These are phyloP conservation scores for Drosophila imparisetae DNA, from an alignment of 2,888 invertebrate species.

Conservation along the genomic window DNA sequence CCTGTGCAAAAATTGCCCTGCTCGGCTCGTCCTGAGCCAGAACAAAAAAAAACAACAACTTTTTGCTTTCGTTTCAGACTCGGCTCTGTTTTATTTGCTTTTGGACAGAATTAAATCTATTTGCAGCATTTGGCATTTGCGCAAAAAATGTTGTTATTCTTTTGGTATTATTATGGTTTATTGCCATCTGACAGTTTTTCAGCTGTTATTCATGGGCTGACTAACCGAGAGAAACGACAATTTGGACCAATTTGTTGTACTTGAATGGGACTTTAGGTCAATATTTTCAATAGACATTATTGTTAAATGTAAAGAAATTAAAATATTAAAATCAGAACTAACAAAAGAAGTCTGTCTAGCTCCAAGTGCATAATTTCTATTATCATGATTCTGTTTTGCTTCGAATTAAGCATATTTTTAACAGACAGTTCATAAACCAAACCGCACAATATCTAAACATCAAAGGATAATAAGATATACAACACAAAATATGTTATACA, in stretches of 20 bases:
- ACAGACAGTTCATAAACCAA: conserved; percentile 42
- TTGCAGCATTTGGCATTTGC: conserved; percentile 30
- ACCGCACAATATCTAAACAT: conserved; percentile 36
- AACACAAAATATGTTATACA: conserved; percentile 12
- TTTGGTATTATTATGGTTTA: conserved; percentile 37
- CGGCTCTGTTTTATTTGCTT: neutral
- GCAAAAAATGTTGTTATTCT: conserved; percentile 29
- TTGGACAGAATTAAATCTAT: conserved; percentile 33
- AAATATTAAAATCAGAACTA: neutral
- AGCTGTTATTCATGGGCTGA: conserved; percentile 13
- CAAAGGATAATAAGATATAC: conserved; percentile 41
- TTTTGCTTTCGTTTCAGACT: conserved; percentile 29
- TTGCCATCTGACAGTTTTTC: conserved; percentile 30
- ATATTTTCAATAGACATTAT: neutral
- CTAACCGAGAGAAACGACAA: neutral
- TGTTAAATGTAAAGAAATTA: neutral
- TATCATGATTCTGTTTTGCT: neutral
- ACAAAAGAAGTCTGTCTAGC: neutral
- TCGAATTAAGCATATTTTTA: neutral
- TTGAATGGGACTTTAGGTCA: neutral
- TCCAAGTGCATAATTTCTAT: neutral
- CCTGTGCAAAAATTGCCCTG: conserved; percentile 50
- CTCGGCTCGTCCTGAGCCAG: conserved; percentile 32
- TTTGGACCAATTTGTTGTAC: neutral
- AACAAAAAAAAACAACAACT: conserved; percentile 7